phyloP scores from a whole-genome alignment of 1,140 invertebrate species.

The Lepidurus arcticus region DNA sequence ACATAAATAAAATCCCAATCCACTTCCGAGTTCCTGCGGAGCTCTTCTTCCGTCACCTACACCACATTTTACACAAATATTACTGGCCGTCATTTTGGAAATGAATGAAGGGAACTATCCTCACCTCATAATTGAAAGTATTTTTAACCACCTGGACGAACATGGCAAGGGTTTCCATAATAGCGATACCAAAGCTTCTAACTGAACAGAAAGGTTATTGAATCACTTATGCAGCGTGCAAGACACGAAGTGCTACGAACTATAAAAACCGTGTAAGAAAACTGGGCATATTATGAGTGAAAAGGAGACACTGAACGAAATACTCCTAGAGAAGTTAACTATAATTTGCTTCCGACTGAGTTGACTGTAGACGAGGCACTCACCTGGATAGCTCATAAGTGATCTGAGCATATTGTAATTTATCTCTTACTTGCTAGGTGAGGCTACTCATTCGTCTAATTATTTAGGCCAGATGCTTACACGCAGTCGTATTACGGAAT shows the following conservation, averaged over 20 bases:
- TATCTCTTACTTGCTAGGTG: too few species aligned
- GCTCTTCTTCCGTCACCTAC: neutral
- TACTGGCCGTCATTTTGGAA: neutral
- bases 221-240: too few species aligned
- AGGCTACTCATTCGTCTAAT: neutral
- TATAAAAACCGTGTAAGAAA: too few species aligned
- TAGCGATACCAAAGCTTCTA: neutral
- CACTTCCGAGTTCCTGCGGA: constrained; percentile 2
- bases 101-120: neutral
- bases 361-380: too few species aligned
- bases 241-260: neutral
- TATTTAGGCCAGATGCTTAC: neutral
- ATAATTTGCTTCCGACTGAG: too few species aligned
- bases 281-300: too few species aligned
- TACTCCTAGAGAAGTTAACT: too few species aligned
- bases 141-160: neutral
- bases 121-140: constrained; percentile 1
- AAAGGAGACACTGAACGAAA: too few species aligned
- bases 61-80: neutral
- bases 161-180: neutral
- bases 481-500: neutral
- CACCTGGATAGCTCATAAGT: too few species aligned
- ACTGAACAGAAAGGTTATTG: too few species aligned
- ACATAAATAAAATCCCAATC: constrained; percentile 33
- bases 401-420: too few species aligned